These are phyloP conservation scores for Rotaria macrura DNA, from an alignment of 2,888 invertebrate genomes.

Conservation along the genomic window DNA sequence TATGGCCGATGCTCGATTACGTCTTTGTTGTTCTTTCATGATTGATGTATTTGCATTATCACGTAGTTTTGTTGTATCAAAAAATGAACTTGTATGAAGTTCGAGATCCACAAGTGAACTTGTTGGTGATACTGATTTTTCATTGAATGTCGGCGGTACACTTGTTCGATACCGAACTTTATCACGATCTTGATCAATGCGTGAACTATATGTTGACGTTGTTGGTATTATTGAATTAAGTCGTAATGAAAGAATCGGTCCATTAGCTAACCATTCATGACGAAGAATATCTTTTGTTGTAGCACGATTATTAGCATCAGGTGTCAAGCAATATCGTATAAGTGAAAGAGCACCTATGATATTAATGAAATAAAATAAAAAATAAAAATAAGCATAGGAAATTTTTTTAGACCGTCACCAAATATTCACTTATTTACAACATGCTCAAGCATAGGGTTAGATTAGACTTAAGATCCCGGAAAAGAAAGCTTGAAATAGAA, in stretches of 20 bases:
- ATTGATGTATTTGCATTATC: background rate
- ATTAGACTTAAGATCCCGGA: background rate
- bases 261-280: background rate
- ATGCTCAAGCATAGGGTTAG: background rate
- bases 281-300: conserved; percentile 2
- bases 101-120: background rate
- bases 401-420: background rate
- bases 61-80: background rate
- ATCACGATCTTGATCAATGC: background rate
- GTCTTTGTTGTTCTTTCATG: background rate
- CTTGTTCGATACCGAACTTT: background rate
- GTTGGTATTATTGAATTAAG: background rate
- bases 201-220: background rate
- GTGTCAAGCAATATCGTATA: background rate
- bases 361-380: background rate
- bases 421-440: background rate
- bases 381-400: background rate
- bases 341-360: background rate
- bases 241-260: background rate
- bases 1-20: background rate
- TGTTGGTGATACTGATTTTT: background rate
- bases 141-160: background rate
- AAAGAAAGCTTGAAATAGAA: background rate
- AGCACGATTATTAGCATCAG: background rate
- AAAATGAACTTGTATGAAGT: conserved; percentile 11